Conservation (phyloP, 1,140 invertebrate species). For the Drosophila bifasciata region DNA sequence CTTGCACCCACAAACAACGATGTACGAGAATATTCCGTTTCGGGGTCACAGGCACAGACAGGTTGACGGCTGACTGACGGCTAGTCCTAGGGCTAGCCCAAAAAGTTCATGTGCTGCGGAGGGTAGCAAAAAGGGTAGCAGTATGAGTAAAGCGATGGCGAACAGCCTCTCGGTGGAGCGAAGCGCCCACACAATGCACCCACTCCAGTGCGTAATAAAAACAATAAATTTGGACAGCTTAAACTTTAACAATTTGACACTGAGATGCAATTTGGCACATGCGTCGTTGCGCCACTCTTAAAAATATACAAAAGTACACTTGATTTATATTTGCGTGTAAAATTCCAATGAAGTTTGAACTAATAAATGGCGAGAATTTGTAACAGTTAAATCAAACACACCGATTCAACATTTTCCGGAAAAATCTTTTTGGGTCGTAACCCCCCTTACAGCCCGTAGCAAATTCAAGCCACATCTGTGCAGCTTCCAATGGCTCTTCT, state of each 20-base stretch:
- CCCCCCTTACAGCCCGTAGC: too few relatives aligned
- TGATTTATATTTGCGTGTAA: slow-evolving; percentile 15
- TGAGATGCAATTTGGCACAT: neutral
- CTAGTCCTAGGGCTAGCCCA: too few relatives aligned
- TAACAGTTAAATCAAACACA: slow-evolving; percentile 45
- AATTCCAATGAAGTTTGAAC: slow-evolving; percentile 3
- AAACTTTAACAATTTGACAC: neutral
- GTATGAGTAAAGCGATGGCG: too few relatives aligned
- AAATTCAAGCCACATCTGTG: slow-evolving; percentile 1
- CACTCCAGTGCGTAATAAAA: neutral
- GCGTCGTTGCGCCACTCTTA: neutral
- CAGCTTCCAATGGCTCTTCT: slow-evolving; percentile 43
- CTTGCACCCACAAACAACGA: neutral
- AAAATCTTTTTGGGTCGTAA: slow-evolving; percentile 16
- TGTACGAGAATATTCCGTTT: too few relatives aligned
- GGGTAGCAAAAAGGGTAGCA: too few relatives aligned
- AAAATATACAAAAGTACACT: slow-evolving; percentile 5
- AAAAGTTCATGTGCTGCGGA: too few relatives aligned
- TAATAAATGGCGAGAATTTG: neutral
- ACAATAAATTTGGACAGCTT: slow-evolving; percentile 15
- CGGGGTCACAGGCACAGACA: too few relatives aligned
- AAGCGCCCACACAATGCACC: too few relatives aligned
- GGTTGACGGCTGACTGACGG: too few relatives aligned
- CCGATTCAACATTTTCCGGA: slow-evolving; percentile 4
- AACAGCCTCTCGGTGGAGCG: too few relatives aligned